Conservation (phyloP, 2,888 invertebrate species). For the Saturnia japonica region DNA sequence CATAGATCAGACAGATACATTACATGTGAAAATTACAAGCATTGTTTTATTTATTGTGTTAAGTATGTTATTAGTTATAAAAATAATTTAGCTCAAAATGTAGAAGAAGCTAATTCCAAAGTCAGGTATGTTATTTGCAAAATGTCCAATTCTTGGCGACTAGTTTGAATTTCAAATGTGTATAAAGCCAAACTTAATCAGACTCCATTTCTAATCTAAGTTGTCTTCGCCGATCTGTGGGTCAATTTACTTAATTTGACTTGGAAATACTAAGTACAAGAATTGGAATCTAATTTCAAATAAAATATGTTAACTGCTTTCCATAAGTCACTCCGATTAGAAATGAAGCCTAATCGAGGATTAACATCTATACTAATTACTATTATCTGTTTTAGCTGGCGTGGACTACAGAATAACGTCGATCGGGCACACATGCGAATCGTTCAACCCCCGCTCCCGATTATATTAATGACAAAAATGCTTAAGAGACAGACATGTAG, state of each 20-base stretch:
- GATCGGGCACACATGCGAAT: too few relatives aligned
- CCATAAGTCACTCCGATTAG: not conserved
- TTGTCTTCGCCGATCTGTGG: not conserved
- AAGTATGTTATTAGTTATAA: not conserved
- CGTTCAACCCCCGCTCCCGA: too few relatives aligned
- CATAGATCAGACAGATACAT: too few relatives aligned
- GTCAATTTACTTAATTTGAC: constrained; percentile 3
- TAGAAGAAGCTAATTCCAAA: not conserved
- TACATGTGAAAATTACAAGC: too few relatives aligned
- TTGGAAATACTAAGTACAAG: not conserved
- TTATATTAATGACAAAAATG: too few relatives aligned
- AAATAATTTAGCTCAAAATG: not conserved
- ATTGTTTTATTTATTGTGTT: too few relatives aligned
- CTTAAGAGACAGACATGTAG: too few relatives aligned
- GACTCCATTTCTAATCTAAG: not conserved
- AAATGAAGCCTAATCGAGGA: not conserved
- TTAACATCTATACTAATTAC: not conserved
- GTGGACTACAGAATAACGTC: too few relatives aligned
- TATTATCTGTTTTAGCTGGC: not conserved
- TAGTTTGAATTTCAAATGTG: not conserved
- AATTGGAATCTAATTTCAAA: not conserved
- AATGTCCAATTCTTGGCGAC: not conserved
- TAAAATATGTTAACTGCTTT: not conserved
- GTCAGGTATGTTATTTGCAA: too few relatives aligned
- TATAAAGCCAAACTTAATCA: constrained; percentile 1